These are phyloP conservation scores for Folsomia manolachei DNA, from an alignment of 2,888 invertebrate genomes.

Conservation along the genomic window DNA sequence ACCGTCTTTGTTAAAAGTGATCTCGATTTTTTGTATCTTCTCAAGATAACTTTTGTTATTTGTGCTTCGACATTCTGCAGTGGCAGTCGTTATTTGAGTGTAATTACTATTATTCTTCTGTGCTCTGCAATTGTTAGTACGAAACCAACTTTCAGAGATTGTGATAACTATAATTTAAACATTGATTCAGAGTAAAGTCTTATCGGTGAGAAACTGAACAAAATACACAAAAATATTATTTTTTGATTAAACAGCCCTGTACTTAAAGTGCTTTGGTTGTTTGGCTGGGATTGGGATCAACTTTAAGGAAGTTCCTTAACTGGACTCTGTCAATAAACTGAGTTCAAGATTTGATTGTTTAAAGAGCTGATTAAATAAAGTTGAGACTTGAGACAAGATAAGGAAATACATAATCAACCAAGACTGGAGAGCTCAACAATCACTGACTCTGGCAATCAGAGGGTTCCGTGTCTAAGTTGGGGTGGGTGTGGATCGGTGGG, in stretches of 20 bases:
- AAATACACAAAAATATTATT: slow-evolving; percentile 1
- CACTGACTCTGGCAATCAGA: no score
- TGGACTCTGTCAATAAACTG: neutral
- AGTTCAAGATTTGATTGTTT: neutral
- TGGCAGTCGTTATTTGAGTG: no score
- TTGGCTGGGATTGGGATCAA: slow-evolving; percentile 9
- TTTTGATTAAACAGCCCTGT: slow-evolving; percentile 9
- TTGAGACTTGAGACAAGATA: neutral
- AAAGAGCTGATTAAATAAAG: neutral
- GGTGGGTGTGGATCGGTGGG: neutral
- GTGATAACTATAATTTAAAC: neutral
- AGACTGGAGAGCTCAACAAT: neutral
- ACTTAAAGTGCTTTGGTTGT: neutral
- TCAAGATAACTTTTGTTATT: no score
- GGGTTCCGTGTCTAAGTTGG: no score
- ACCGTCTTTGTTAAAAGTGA: neutral
- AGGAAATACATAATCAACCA: neutral
- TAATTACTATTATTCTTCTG: neutral
- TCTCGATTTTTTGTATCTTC: slow-evolving; percentile 4
- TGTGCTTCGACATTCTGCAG: neutral
- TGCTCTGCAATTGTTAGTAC: no score
- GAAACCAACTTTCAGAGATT: neutral
- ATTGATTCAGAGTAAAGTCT: slow-evolving; percentile 11
- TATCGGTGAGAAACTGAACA: neutral
- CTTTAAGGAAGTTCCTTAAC: no score